These are phyloP conservation scores for Struthidea cinerea DNA, from an alignment of 2,113 vertebrate genomes.

Conservation along the genomic window DNA sequence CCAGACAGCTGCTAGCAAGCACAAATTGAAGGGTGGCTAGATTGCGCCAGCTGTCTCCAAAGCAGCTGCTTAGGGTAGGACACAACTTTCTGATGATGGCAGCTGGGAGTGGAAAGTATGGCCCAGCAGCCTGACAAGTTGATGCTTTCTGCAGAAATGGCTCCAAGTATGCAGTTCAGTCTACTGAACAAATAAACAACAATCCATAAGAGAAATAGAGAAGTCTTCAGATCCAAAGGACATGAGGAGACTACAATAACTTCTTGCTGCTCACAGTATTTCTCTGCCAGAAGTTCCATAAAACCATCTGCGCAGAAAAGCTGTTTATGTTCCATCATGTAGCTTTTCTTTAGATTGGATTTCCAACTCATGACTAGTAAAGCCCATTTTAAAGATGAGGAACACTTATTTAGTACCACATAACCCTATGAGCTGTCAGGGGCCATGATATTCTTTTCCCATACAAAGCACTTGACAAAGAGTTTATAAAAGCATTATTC, in stretches of 20 bases:
- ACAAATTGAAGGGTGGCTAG: background rate
- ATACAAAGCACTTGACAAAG: background rate
- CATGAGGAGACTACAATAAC: background rate
- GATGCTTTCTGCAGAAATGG: background rate
- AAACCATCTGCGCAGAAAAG: background rate
- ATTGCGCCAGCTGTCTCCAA: background rate
- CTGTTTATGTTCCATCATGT: background rate
- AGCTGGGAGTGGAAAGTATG: background rate
- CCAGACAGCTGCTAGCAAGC: background rate
- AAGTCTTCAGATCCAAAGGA: background rate
- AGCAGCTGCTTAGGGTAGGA: background rate
- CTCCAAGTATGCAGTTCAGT: background rate
- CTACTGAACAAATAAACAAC: background rate
- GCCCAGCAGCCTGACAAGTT: background rate
- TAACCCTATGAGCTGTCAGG: background rate
- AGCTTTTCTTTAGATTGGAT: background rate
- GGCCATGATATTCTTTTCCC: background rate
- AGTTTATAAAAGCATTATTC: background rate
- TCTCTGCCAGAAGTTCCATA: background rate
- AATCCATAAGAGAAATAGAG: background rate
- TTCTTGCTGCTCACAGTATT: background rate
- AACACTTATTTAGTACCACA: background rate
- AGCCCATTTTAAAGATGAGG: background rate
- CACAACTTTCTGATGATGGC: background rate
- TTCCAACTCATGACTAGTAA: background rate